phyloP scores from a whole-genome alignment of 2,797 vertebrate genomes.

The Tadarida brasiliensis region DNA sequence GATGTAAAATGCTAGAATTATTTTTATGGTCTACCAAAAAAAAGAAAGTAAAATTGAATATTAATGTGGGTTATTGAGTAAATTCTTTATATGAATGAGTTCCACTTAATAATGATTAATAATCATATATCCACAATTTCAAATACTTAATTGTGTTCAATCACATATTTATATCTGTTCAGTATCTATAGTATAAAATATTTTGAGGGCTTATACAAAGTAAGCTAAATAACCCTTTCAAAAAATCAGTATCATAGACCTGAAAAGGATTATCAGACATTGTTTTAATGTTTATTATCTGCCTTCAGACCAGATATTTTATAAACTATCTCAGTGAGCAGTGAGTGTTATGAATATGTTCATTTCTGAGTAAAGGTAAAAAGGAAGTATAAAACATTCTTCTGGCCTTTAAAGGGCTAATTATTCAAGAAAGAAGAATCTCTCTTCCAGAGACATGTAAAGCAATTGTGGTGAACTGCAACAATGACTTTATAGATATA shows the following conservation, averaged over 20 bases:
- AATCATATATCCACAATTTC: constrained; percentile 1
- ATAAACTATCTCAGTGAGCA: not conserved
- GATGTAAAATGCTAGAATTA: not conserved
- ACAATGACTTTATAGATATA: not conserved
- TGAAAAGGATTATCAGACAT: not conserved
- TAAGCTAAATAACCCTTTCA: not conserved
- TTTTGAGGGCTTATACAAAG: not conserved
- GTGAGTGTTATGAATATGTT: not conserved
- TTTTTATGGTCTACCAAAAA: not conserved
- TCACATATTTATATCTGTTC: not conserved
- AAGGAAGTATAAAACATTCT: not conserved
- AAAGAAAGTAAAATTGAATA: constrained; percentile 15
- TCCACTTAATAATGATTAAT: constrained; percentile 15
- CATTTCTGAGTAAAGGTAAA: not conserved
- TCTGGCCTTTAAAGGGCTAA: not conserved
- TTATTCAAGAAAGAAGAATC: constrained; percentile 3
- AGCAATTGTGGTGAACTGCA: not conserved
- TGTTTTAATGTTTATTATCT: constrained; percentile 4
- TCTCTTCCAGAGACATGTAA: not conserved
- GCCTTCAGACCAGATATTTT: not conserved
- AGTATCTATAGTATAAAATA: not conserved
- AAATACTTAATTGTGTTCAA: not conserved
- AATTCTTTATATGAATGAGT: not conserved
- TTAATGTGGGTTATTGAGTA: not conserved
- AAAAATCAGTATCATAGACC: not conserved